A percentile compares a stretch with the other conserved stretches of the same genome.
Conservation (phyloP, 2,888 invertebrate genomes). For the Cremastobaeus sp. region DNA sequence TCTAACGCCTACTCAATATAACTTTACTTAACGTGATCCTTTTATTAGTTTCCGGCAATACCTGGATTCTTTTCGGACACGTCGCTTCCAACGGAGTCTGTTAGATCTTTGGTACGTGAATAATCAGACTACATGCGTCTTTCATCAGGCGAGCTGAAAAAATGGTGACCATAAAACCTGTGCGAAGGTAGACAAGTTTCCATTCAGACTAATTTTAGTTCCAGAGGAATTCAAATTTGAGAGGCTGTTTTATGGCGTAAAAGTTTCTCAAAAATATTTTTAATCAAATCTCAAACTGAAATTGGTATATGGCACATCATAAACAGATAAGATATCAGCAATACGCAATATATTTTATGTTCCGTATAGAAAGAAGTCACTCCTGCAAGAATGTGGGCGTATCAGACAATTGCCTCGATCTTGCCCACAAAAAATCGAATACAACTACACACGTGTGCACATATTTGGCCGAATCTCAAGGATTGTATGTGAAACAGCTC, state of each 20-base stretch:
- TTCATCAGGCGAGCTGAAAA: too few species aligned
- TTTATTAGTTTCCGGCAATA: slow-evolving; percentile 33
- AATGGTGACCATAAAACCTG: too few species aligned
- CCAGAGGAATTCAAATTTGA: too few species aligned
- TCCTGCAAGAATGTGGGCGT: slow-evolving; percentile 58
- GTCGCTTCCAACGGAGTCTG: too few species aligned
- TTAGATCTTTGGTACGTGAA: too few species aligned
- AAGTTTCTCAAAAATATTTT: too few species aligned
- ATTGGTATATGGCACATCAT: slow-evolving; percentile 40
- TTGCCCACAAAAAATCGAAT: slow-evolving; percentile 36
- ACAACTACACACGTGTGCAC: slow-evolving; percentile 37
- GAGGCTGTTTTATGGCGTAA: too few species aligned
- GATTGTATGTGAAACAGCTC: slow-evolving; percentile 49
- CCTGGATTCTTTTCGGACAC: too few species aligned
- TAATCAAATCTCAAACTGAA: too few species aligned
- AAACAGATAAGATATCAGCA: slow-evolving; percentile 53
- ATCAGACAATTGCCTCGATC: slow-evolving; percentile 54
- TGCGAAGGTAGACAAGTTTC: too few species aligned
- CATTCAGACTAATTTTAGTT: too few species aligned
- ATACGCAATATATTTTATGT: slow-evolving; percentile 49
- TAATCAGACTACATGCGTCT: slow-evolving; percentile 19
- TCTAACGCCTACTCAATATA: slow-evolving; percentile 35
- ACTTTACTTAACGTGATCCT: slow-evolving; percentile 37
- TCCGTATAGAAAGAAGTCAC: slow-evolving; percentile 55
- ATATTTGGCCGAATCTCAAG: slow-evolving; percentile 54